Conservation (phyloP, 2,888 invertebrate genomes). For the Ornithoptera alexandrae region DNA sequence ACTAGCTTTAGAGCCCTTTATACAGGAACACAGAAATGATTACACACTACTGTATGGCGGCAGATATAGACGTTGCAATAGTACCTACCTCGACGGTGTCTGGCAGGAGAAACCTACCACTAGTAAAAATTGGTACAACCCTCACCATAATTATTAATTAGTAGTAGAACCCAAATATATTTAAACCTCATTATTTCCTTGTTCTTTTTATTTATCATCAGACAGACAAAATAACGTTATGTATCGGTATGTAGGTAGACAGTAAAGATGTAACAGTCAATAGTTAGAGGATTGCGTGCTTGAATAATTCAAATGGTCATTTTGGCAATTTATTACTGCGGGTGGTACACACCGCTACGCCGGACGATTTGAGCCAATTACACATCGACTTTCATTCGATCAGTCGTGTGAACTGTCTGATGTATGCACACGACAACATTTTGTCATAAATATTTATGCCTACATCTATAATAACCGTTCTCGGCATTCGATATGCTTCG, state of each 20-base stretch:
- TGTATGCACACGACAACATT: constrained; percentile 4
- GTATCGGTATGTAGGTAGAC: constrained; percentile 1
- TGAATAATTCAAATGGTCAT: constrained; percentile 25
- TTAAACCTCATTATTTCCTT: no score
- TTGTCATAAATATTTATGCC: neutral
- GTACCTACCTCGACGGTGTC: no score
- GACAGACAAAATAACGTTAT: neutral
- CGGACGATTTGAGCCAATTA: constrained; percentile 26
- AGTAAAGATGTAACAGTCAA: constrained; percentile 20
- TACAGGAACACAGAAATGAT: no score
- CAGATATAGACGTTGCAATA: no score
- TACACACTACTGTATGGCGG: no score
- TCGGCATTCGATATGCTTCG: neutral
- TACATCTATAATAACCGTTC: neutral
- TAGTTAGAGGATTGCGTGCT: constrained; percentile 23
- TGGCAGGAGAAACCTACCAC: no score
- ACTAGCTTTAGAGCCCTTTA: no score
- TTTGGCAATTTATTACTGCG: constrained; percentile 25
- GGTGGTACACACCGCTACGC: constrained; percentile 7
- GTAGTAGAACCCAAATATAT: no score
- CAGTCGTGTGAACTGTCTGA: constrained; percentile 21
- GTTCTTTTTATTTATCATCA: neutral
- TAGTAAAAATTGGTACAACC: no score
- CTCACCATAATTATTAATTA: no score
- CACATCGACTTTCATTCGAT: constrained; percentile 26